A percentile compares a stretch with the other conserved stretches of the same genome.
phyloP scores from a whole-genome alignment of 2,888 invertebrate species.

The Drosophila macrospina region DNA sequence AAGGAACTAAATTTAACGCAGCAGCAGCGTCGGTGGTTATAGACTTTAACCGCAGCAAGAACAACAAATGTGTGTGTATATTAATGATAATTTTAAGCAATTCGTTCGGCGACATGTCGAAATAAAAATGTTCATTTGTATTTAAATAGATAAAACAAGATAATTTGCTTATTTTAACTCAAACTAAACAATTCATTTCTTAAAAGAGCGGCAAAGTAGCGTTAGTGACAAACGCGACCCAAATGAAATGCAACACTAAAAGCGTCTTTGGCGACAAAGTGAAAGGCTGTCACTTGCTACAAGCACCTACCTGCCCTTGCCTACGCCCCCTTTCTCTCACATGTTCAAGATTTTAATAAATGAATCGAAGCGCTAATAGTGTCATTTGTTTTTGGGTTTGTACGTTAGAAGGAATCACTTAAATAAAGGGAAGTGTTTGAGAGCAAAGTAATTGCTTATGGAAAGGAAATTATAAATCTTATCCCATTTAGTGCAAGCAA shows the following conservation, averaged over 20 bases:
- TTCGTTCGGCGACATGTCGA: slow-evolving; percentile 37
- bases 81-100: slow-evolving; percentile 33
- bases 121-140: slow-evolving; percentile 15
- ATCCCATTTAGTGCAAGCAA: slow-evolving; percentile 23
- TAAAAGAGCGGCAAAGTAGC: slow-evolving; percentile 63
- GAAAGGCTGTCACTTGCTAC: slow-evolving; percentile 73
- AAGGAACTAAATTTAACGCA: slow-evolving; percentile 53
- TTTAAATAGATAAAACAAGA: slow-evolving; percentile 65
- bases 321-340: background rate
- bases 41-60: slow-evolving; percentile 6
- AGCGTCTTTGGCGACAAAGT: slow-evolving; percentile 65
- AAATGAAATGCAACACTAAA: slow-evolving; percentile 77
- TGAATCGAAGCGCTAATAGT: slow-evolving; percentile 68
- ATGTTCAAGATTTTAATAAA: slow-evolving; percentile 55
- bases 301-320: slow-evolving; percentile 11
- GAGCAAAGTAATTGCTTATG: slow-evolving; percentile 40
- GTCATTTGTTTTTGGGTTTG: slow-evolving; percentile 62
- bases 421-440: slow-evolving; percentile 33
- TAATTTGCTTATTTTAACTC: slow-evolving; percentile 70
- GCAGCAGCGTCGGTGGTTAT: slow-evolving; percentile 3
- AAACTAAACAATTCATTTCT: slow-evolving; percentile 77
- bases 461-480: slow-evolving; percentile 71
- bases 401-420: slow-evolving; percentile 6
- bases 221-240: slow-evolving; percentile 44
- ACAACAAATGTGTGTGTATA: slow-evolving; percentile 12